These are phyloP conservation scores for Listronotus oregonensis DNA, from an alignment of 1,140 invertebrate species.

Conservation along the genomic window DNA sequence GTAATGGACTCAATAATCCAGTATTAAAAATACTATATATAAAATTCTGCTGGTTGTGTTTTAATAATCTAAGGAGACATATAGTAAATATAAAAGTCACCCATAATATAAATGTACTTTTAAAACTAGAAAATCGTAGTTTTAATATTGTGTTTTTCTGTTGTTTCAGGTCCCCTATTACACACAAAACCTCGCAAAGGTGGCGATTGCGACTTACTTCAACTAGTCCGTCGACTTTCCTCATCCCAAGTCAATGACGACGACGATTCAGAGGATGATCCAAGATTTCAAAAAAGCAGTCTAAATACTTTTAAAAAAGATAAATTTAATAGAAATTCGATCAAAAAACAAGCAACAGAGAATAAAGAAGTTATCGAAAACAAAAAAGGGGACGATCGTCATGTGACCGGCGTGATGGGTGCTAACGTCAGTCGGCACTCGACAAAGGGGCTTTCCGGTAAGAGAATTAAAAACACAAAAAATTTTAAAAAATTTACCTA, in stretches of 20 bases:
- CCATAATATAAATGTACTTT: too few relatives aligned
- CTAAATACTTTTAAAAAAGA: not conserved
- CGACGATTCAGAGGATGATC: constrained; percentile 4
- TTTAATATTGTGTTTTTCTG: not conserved
- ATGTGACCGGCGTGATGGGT: constrained; percentile 62
- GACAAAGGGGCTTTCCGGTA: constrained; percentile 67
- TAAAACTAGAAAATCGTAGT: too few relatives aligned
- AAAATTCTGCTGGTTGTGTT: too few relatives aligned
- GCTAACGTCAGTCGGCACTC: constrained; percentile 75
- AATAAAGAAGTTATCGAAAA: not conserved
- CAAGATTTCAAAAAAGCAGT: not conserved
- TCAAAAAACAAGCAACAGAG: not conserved
- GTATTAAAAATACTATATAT: too few relatives aligned
- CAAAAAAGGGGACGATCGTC: constrained; percentile 14
- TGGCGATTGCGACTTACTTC: constrained; percentile 39
- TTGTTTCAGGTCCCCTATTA: constrained; percentile 36
- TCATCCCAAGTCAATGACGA: constrained; percentile 15
- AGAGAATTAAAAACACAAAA: too few relatives aligned
- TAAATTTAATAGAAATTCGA: not conserved
- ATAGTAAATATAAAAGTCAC: too few relatives aligned
- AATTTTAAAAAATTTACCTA: too few relatives aligned
- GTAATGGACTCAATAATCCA: too few relatives aligned
- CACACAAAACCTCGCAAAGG: constrained; percentile 23
- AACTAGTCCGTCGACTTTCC: constrained; percentile 41
- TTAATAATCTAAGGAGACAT: too few relatives aligned